These are phyloP conservation scores for Agrochola macilenta DNA, from an alignment of 2,888 invertebrate species.

Conservation along the genomic window DNA sequence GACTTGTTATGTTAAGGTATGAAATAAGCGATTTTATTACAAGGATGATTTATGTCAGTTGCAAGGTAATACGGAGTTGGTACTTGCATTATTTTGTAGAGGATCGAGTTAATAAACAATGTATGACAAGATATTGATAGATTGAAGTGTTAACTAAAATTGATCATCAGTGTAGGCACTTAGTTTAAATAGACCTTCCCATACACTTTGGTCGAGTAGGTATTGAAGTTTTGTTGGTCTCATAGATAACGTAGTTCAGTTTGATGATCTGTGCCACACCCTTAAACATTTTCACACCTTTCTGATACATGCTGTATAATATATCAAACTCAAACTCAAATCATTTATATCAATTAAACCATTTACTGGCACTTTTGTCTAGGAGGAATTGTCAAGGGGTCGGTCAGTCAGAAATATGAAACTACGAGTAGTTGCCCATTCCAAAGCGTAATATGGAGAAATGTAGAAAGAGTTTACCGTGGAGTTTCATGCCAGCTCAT, in stretches of 20 bases:
- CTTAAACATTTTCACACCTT: no score
- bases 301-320: no score
- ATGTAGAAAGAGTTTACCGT: neutral
- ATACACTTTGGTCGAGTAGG: neutral
- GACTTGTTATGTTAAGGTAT: neutral
- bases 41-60: constrained; percentile 10
- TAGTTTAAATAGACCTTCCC: neutral
- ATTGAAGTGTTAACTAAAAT: neutral
- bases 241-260: no score
- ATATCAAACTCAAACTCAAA: no score
- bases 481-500: neutral
- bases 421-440: no score
- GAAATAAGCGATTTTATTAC: constrained; percentile 17
- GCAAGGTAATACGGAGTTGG: neutral
- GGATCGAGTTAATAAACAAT: constrained; percentile 7
- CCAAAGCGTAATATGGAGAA: no score
- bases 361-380: no score
- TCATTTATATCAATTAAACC: no score
- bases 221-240: no score
- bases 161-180: neutral
- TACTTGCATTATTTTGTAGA: constrained; percentile 8
- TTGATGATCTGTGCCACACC: no score
- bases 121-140: neutral
- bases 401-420: no score
- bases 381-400: no score